These are phyloP conservation scores for Acanthosepion pharaonis DNA, from an alignment of 2,888 invertebrate genomes.

Conservation along the genomic window DNA sequence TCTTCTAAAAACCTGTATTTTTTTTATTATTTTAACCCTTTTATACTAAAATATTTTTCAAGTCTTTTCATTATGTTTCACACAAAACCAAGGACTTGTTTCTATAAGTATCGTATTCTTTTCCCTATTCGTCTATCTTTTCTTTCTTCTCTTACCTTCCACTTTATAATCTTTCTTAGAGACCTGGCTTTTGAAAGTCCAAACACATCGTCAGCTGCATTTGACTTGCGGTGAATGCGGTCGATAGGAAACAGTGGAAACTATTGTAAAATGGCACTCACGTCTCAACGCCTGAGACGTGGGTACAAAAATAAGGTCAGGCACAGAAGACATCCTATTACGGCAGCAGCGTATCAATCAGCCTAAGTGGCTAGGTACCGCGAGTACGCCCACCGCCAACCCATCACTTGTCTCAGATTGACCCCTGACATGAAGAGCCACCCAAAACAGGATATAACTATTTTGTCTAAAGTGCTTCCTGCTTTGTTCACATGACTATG, in stretches of 20 bases:
- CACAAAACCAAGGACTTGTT: too few relatives aligned
- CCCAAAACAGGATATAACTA: too few relatives aligned
- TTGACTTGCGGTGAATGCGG: not conserved
- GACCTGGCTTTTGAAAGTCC: not conserved
- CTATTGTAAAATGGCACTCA: slow-evolving; percentile 21
- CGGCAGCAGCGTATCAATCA: not conserved
- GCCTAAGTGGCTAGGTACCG: not conserved
- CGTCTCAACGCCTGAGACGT: not conserved
- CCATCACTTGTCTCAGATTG: too few relatives aligned
- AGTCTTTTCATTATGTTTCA: too few relatives aligned
- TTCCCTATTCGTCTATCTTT: not conserved
- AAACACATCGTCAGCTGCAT: not conserved
- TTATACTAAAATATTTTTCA: too few relatives aligned
- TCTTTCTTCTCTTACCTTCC: not conserved
- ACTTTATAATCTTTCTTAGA: not conserved
- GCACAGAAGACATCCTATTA: not conserved
- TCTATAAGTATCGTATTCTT: not conserved
- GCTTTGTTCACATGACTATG: too few relatives aligned
- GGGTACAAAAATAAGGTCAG: not conserved
- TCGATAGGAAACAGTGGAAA: not conserved
- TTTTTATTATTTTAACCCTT: too few relatives aligned
- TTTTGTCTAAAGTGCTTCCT: too few relatives aligned
- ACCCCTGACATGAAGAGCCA: too few relatives aligned
- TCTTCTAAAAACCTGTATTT: too few relatives aligned
- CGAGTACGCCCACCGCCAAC: too few relatives aligned